Evolutionary conservation across 2,797 vertebrate species (phyloP), one percentile per base, ranked within the genome.

Genomic region (Argentina silus): DNA sequence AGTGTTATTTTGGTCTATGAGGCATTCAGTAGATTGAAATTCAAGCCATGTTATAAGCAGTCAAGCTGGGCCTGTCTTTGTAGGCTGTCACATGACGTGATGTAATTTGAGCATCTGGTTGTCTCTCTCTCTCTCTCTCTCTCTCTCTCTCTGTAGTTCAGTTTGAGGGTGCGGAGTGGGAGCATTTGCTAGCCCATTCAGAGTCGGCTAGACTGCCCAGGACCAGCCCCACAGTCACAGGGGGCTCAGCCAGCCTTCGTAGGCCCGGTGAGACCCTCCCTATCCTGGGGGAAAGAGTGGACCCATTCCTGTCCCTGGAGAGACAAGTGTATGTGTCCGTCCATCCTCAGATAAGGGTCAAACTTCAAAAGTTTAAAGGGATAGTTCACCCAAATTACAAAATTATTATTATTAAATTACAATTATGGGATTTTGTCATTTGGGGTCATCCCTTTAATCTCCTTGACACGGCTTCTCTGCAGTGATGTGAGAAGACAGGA

Each of bases 91-190:
- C 21, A 12, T 27, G 14, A 23, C 44, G 6, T 4, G 27, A 36
- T n/a, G n/a, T n/a, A n/a, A n/a, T n/a, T n/a, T n/a, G n/a, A n/a
- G n/a, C 27, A 36, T 36, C 27, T 36, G 2, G 63, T 17, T 70
- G 2, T 42, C 2, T 50, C 8, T 55, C 7, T 44, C 7, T 66
- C 19, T 70, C 2, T 42, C 2, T 50, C 8, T 55, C 7, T 44
- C 7, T 56, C 3, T 73, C 36, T 70, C 12, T 69, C 3, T 76
- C 11, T 76, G 67, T 82, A 98, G 97, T 97, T 89, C 96, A 97
- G 88, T 98, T 98, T 70, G 96, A 98, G 81, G 93, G 93, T n/a
- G 92, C 93, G 0, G 95, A 97, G 43, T 93, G 95, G 91, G 94
- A 95, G 43, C 93, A 90, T 7, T 91, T 92, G 0, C 76, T 90